Percentiles rank a stretch among this genome's conserved stretches.
Evolutionary conservation across 53 echinoderm and acorn worm genomes (phyloP).

Genomic region (Pentamera pediparva): DNA sequence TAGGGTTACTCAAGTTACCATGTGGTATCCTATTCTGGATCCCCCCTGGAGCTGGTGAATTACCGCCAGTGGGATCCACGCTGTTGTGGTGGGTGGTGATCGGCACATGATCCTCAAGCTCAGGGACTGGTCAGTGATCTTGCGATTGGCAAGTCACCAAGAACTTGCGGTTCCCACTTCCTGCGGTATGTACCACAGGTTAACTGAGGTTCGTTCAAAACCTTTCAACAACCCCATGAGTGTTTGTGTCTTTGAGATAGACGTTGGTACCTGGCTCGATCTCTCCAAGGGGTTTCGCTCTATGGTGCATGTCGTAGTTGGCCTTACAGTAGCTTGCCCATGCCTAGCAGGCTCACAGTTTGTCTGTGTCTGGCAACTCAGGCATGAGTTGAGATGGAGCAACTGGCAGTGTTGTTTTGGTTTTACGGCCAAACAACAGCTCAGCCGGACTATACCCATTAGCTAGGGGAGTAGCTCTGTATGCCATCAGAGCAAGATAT

Average conservation of each 20-base stretch:
- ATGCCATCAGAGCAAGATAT: slow-evolving; percentile 21
- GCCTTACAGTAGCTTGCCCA: not conserved
- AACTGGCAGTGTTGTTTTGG: slow-evolving; percentile 7
- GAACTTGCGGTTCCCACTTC: too few relatives aligned
- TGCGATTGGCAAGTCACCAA: too few relatives aligned
- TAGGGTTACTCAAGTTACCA: too few relatives aligned
- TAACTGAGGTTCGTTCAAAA: not conserved
- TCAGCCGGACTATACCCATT: slow-evolving; percentile 27
- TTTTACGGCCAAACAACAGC: slow-evolving; percentile 3
- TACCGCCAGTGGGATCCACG: too few relatives aligned
- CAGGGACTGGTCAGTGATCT: too few relatives aligned
- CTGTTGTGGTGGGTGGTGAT: too few relatives aligned
- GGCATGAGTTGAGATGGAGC: slow-evolving; percentile 21
- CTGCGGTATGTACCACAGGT: too few relatives aligned
- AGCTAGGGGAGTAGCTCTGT: not conserved
- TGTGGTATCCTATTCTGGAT: too few relatives aligned
- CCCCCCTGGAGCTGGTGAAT: too few relatives aligned
- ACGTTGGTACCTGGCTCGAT: not conserved
- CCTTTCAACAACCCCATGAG: not conserved
- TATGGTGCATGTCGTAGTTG: not conserved
- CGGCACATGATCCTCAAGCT: too few relatives aligned
- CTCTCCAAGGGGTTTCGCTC: not conserved
- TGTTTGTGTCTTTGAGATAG: not conserved
- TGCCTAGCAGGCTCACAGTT: not conserved
- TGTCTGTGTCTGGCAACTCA: slow-evolving; percentile 2